Evolutionary conservation across 1,140 invertebrate species (phyloP), one percentile per base, ranked within the genome.

Genomic region (Nixonia krombeini): DNA sequence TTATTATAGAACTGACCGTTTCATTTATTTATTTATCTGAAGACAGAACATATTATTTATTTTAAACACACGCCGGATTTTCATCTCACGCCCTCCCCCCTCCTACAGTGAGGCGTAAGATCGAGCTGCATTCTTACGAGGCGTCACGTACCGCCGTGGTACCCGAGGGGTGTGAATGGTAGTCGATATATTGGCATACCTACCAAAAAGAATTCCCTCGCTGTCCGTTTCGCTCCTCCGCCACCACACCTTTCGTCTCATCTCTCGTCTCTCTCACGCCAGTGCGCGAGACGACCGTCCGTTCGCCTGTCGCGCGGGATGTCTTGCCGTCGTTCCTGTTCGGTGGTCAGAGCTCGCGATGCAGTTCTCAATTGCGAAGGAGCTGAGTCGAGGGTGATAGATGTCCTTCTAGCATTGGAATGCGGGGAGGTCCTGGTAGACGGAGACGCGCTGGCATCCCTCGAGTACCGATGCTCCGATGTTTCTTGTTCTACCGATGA

Each of bases 161-260:
- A 55, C 69, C 28, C 64, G 58, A 52, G 69, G 72, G 76, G 74
- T 71, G 72, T 40, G 66, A 70, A 74, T 75, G 67, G 72, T 70
- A 75, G 73, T 75, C 81, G 76, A 85, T 83, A 85, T 85, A 83
- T 85, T 84, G 82, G 82, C 82, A 85, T 85, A 83, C 81, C 81
- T 81, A 76, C 63, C 74, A 78, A 84, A 83, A 85, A 83, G 82
- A 85, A 85, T 85, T 85, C 80, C 74, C 70, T 55, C 61, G 29
- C 42, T 58, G 53, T 70, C 55, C 65, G 58, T 56, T 68, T 53
- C 58, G 47, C 40, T 55, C 47, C 53, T 44, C 40, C 56, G 51
- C 55, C 65, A 53, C 42, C 52, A 64, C 56, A 51, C 57, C 61
- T 35, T 59, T 56, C 57, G 46, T 40, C 15, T 45, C 66, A 25